Evolutionary conservation across 92 coral and sea anemone species (phyloP).

Genomic region (Hydrozoanthus gracilis): DNA sequence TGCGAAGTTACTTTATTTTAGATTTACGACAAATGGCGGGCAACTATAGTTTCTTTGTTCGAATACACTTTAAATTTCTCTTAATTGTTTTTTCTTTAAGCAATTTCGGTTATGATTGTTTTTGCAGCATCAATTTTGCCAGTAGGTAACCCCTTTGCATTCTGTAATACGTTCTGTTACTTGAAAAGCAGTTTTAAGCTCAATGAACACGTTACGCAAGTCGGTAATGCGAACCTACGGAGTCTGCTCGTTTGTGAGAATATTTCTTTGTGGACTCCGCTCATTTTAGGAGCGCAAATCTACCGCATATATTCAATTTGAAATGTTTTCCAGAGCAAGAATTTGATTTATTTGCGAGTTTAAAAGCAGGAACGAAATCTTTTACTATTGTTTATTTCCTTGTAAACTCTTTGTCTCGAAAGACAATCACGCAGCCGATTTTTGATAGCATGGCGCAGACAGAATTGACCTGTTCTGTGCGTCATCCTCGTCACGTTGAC

Average conservation of each 20-base stretch:
- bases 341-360: too few species aligned
- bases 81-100: not conserved
- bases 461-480: not conserved
- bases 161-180: not conserved
- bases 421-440: not conserved
- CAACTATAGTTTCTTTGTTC: not conserved
- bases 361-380: not conserved
- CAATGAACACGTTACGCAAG: not conserved
- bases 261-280: not conserved
- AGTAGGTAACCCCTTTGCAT: not conserved
- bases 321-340: not conserved
- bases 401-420: not conserved
- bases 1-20: not conserved
- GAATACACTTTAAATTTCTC: not conserved
- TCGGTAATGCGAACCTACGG: not conserved
- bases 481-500: not conserved
- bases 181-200: not conserved
- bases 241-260: conserved; percentile 8
- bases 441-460: conserved; percentile 1
- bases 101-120: not conserved
- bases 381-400: not conserved
- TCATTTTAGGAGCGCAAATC: not conserved
- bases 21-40: conserved; percentile 22
- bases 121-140: not conserved
- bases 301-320: not conserved